phyloP scores from a whole-genome alignment of 1,140 invertebrate genomes.

The Scaptomyza montana region DNA sequence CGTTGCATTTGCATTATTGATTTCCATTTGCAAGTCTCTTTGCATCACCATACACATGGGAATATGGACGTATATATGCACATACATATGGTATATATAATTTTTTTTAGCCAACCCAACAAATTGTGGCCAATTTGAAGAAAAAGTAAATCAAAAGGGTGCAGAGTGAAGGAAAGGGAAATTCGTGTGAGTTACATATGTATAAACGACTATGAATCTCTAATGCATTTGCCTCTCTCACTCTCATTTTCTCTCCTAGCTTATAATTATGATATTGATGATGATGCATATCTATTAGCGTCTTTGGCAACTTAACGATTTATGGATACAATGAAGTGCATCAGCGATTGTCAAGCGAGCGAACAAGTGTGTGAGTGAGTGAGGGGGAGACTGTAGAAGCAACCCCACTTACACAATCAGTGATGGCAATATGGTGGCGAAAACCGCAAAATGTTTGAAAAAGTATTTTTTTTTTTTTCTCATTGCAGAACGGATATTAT shows the following conservation, averaged over 20 bases:
- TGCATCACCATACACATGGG: conserved; percentile 2
- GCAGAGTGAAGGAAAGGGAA: too few species aligned
- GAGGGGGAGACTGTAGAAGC: too few species aligned
- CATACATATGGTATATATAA: too few species aligned
- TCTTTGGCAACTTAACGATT: conserved; percentile 52
- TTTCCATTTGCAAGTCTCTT: conserved; percentile 63
- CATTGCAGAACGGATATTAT: too few species aligned
- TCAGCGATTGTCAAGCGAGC: conserved; percentile 27
- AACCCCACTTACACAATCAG: background rate
- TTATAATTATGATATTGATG: conserved; percentile 9
- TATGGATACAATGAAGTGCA: conserved; percentile 27
- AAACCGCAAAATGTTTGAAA: background rate
- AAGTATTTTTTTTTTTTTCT: too few species aligned
- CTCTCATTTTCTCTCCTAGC: background rate
- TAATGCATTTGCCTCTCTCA: too few species aligned
- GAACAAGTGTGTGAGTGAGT: background rate
- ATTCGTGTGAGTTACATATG: too few species aligned
- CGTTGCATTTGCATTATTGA: conserved; percentile 65
- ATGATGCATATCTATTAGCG: conserved; percentile 43
- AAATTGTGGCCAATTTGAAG: conserved; percentile 26
- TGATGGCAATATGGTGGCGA: background rate
- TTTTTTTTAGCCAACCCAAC: conserved; percentile 16
- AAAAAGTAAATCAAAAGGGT: too few species aligned
- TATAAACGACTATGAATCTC: too few species aligned
- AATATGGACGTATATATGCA: too few species aligned